These are phyloP conservation scores for Danio choprae DNA, from an alignment of 2,797 vertebrate species.

Conservation along the genomic window DNA sequence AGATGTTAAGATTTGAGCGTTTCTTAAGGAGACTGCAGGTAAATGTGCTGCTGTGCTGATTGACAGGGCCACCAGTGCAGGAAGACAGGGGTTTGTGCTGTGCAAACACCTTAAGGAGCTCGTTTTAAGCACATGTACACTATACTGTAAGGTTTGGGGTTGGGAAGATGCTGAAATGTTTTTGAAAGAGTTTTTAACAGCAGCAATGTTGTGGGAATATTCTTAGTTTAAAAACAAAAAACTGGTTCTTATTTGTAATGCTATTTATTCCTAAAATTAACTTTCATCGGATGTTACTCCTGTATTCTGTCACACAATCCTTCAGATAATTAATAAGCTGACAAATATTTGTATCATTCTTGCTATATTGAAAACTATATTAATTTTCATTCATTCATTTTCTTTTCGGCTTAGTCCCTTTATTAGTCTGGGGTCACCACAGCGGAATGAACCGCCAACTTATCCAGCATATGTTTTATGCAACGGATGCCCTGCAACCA, in stretches of 20 bases:
- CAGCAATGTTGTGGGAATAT: too few species aligned
- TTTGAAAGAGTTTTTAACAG: too few species aligned
- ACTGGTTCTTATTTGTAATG: background rate
- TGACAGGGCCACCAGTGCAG: constrained; percentile 1
- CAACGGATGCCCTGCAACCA: too few species aligned
- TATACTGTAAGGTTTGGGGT: background rate
- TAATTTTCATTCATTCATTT: too few species aligned
- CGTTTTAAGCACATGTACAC: background rate
- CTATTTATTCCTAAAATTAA: background rate
- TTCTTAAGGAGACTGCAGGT: background rate
- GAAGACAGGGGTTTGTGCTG: background rate
- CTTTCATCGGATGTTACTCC: background rate
- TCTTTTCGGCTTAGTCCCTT: too few species aligned
- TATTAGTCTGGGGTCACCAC: too few species aligned
- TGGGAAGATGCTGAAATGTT: background rate
- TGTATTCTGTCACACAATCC: background rate
- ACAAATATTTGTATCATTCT: too few species aligned
- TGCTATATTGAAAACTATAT: too few species aligned
- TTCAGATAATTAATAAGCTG: background rate
- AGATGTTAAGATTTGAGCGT: background rate
- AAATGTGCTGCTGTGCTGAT: background rate
- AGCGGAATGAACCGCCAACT: too few species aligned
- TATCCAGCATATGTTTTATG: too few species aligned
- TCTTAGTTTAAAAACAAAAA: too few species aligned
- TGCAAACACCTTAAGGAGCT: background rate